These are phyloP conservation scores for Climacteris rufus DNA, from an alignment of 2,113 vertebrate genomes.

Conservation along the genomic window DNA sequence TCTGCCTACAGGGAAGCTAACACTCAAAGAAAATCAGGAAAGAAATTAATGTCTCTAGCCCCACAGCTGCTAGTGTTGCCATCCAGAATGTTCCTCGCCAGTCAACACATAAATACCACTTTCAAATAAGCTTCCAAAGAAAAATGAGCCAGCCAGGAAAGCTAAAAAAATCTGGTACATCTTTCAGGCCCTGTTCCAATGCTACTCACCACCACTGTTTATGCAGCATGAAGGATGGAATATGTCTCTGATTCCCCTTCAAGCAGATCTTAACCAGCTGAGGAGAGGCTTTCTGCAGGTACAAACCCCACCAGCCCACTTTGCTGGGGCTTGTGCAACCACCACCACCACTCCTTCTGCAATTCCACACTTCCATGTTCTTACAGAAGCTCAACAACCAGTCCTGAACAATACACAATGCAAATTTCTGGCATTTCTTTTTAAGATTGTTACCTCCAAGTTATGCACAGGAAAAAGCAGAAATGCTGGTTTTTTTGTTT, in stretches of 20 bases:
- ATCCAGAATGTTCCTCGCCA: not conserved
- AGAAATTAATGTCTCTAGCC: not conserved
- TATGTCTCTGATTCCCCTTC: not conserved
- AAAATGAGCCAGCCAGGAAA: not conserved
- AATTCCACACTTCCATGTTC: not conserved
- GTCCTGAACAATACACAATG: accelerated
- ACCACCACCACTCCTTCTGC: not conserved
- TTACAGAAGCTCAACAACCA: not conserved
- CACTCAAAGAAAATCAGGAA: not conserved
- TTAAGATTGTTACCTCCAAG: not conserved
- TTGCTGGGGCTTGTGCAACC: not conserved
- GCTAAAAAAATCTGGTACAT: not conserved
- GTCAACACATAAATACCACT: not conserved
- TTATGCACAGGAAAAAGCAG: not conserved
- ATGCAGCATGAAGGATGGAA: not conserved
- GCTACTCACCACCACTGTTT: not conserved
- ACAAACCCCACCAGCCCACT: not conserved
- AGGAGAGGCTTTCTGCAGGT: not conserved
- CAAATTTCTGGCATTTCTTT: not conserved
- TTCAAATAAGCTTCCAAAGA: not conserved
- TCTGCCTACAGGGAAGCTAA: not conserved
- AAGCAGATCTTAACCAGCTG: not conserved
- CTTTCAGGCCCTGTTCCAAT: not conserved
- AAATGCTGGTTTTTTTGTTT: not conserved
- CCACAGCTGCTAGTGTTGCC: not conserved